Percentiles rank a stretch among this genome's conserved stretches.
Conservation (phyloP, 53 echinoderm and acorn worm genomes). For the Apostichopus leukothele region DNA sequence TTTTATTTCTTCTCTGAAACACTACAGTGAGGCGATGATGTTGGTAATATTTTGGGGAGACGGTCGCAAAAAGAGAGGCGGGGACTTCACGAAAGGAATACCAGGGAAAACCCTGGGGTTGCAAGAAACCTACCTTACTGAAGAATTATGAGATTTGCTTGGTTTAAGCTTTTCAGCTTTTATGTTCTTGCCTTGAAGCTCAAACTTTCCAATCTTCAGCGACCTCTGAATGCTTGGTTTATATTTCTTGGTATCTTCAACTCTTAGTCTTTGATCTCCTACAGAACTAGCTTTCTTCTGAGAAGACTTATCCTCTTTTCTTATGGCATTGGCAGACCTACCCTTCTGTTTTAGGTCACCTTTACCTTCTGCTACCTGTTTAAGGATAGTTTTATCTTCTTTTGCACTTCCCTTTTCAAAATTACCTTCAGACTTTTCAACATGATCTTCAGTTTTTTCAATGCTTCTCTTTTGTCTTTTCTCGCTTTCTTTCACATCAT, state of each 20-base stretch:
- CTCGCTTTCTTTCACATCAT: not conserved
- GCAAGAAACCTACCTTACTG: conserved; percentile 16
- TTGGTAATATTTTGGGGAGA: too few species aligned
- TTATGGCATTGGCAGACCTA: not conserved
- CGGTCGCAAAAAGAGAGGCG: too few species aligned
- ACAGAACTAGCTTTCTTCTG: not conserved
- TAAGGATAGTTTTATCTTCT: too few species aligned
- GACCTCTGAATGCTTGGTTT: conserved; percentile 2
- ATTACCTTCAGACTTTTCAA: too few species aligned
- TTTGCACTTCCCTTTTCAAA: too few species aligned
- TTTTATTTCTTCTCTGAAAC: too few species aligned
- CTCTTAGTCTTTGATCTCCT: too few species aligned
- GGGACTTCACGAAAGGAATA: too few species aligned
- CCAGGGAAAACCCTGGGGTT: too few species aligned
- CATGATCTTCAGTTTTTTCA: not conserved
- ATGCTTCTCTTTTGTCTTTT: not conserved
- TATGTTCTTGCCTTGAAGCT: conserved; percentile 19
- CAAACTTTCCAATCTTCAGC: conserved; percentile 10
- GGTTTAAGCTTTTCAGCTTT: conserved; percentile 20
- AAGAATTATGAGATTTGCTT: conserved; percentile 29
- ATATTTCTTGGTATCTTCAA: not conserved
- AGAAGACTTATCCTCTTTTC: not conserved
- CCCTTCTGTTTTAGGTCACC: not conserved
- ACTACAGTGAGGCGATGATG: too few species aligned
- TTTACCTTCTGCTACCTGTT: not conserved